Evolutionary conservation across 2,888 invertebrate genomes (phyloP).

Genomic region (Mesorhabditis belari): DNA sequence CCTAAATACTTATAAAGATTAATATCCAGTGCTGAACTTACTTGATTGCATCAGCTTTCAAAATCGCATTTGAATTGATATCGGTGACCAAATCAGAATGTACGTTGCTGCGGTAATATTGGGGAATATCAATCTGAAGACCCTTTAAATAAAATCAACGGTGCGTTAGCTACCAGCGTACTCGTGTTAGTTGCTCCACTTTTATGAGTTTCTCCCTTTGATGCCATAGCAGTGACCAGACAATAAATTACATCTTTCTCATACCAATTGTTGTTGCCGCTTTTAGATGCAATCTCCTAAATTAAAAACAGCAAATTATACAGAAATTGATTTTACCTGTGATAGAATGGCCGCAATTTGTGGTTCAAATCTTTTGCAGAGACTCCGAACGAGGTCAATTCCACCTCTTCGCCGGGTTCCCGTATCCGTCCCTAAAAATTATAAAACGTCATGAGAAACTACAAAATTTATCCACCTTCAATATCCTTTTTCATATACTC

Average conservation of each 20-base stretch:
- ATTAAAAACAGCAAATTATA: conserved; percentile 1
- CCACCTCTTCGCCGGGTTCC: conserved; percentile 91
- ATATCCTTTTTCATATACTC: conserved; percentile 93
- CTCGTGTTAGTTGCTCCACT: conserved; percentile 47
- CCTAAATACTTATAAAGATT: conserved; percentile 4
- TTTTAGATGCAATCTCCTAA: background rate
- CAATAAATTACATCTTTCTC: conserved; percentile 83
- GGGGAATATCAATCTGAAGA: conserved; percentile 69
- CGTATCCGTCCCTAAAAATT: conserved; percentile 64
- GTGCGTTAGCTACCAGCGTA: conserved; percentile 20
- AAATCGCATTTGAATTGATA: conserved; percentile 56
- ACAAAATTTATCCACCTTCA: conserved; percentile 67
- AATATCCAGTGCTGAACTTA: conserved; percentile 55
- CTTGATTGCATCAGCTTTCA: conserved; percentile 92
- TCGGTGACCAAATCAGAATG: conserved; percentile 72
- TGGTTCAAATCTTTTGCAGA: conserved; percentile 76
- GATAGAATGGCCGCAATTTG: conserved; percentile 50
- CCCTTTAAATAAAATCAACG: background rate
- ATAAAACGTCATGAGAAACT: background rate
- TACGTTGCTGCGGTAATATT: conserved; percentile 81
- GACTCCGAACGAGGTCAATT: conserved; percentile 86
- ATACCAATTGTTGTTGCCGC: conserved; percentile 68
- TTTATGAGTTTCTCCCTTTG: conserved; percentile 78
- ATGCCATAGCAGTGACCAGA: conserved; percentile 86
- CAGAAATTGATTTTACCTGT: conserved; percentile 1